Evolutionary conservation across 2,888 invertebrate species (phyloP).

Genomic region (Furcula furcula): DNA sequence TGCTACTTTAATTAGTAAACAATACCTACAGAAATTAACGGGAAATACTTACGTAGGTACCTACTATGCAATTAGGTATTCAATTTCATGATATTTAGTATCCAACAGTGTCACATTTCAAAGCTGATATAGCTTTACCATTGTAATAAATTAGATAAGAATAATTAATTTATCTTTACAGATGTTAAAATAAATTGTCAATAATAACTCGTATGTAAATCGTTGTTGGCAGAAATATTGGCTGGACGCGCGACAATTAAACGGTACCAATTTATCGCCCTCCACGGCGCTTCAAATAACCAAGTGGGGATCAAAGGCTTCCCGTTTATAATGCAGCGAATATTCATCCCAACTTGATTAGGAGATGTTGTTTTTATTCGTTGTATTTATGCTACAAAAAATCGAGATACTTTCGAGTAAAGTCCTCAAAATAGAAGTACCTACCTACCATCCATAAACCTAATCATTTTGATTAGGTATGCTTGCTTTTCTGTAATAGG

Average conservation of each 20-base stretch:
- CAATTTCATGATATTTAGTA: slow-evolving; percentile 11
- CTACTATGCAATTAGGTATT: slow-evolving; percentile 2
- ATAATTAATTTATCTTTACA: slow-evolving; percentile 26
- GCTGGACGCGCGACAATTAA: slow-evolving; percentile 40
- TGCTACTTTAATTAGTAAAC: too few relatives aligned
- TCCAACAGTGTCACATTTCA: slow-evolving; percentile 7
- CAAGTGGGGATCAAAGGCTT: slow-evolving; percentile 49
- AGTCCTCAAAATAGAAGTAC: too few relatives aligned
- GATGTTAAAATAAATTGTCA: slow-evolving; percentile 34
- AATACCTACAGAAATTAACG: not conserved
- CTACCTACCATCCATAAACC: too few relatives aligned
- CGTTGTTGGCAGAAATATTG: slow-evolving; percentile 49
- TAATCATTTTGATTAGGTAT: too few relatives aligned
- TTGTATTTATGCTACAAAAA: slow-evolving; percentile 8
- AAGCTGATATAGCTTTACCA: too few relatives aligned
- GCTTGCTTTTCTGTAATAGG: too few relatives aligned
- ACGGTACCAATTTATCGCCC: slow-evolving; percentile 47
- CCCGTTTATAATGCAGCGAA: slow-evolving; percentile 33
- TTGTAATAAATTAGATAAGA: slow-evolving; percentile 24
- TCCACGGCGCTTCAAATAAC: slow-evolving; percentile 34
- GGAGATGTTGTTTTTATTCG: slow-evolving; percentile 17
- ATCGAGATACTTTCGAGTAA: slow-evolving; percentile 1
- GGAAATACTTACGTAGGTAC: not conserved
- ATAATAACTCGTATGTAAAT: slow-evolving; percentile 38
- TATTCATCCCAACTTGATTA: slow-evolving; percentile 21